Evolutionary conservation across 2,113 vertebrate species (phyloP).

Genomic region (Thomomys bottae): DNA sequence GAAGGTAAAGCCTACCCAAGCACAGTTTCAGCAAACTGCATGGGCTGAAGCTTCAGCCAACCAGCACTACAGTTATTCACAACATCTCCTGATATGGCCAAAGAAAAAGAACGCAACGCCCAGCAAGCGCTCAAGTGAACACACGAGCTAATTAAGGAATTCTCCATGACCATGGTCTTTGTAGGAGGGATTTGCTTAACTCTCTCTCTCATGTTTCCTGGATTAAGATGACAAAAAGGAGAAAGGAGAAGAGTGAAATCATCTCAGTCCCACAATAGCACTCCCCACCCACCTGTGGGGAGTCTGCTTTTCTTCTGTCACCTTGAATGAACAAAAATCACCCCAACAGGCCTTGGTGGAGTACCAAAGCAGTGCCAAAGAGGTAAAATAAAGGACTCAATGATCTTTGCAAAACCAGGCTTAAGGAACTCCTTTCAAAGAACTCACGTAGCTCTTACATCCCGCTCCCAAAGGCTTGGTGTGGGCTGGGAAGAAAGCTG

Average conservation of each 20-base stretch:
- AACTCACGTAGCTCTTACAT: not conserved
- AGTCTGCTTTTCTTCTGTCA: not conserved
- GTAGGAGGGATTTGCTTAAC: conserved; percentile 53
- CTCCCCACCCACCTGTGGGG: not conserved
- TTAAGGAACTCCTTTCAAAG: conserved; percentile 31
- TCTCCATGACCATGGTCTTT: conserved; percentile 28
- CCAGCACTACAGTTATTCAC: not conserved
- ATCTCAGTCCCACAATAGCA: not conserved
- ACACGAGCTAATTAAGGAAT: not conserved
- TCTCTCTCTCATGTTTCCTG: not conserved
- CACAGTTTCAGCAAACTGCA: not conserved
- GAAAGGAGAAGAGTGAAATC: conserved; percentile 13
- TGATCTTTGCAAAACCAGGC: not conserved
- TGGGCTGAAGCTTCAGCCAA: conserved; percentile 19
- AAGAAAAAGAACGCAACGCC: conserved; percentile 18
- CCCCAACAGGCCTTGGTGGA: not conserved
- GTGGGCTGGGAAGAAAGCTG: not conserved
- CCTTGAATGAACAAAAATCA: conserved; percentile 11
- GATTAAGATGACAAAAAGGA: conserved; percentile 24
- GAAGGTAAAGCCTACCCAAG: not conserved
- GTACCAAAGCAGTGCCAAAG: not conserved
- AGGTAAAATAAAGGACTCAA: not conserved
- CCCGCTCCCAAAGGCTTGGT: not conserved
- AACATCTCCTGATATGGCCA: conserved; percentile 12
- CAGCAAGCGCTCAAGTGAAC: not conserved